phyloP scores from a whole-genome alignment of 2,888 invertebrate genomes.

The Calameuta idolon region DNA sequence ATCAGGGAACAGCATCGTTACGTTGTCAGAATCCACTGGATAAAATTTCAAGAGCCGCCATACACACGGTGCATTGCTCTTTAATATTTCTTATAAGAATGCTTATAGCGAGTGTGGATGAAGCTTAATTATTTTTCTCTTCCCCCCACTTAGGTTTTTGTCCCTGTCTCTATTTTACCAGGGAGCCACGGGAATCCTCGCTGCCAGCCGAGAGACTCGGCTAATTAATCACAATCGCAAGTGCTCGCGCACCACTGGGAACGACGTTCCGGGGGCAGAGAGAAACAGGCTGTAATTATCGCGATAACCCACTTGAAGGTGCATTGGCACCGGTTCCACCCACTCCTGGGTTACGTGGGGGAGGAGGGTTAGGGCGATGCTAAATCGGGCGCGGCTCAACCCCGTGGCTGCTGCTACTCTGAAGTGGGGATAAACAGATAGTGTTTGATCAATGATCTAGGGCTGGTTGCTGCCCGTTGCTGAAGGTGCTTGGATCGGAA shows the following conservation, averaged over 20 bases:
- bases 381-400: conserved; percentile 7
- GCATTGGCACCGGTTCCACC: conserved; percentile 21
- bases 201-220: conserved; percentile 2
- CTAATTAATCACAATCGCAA: conserved; percentile 25
- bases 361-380: conserved; percentile 4
- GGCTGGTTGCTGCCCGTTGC: conserved; percentile 16
- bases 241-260: conserved; percentile 11
- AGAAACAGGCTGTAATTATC: conserved; percentile 35
- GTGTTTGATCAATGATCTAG: conserved; percentile 52
- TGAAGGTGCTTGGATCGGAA: neutral
- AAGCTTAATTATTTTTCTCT: conserved; percentile 13
- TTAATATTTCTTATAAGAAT: no score
- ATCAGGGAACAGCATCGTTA: neutral
- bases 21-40: neutral
- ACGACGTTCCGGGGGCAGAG: neutral
- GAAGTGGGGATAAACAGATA: conserved; percentile 38
- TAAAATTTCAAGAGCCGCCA: neutral
- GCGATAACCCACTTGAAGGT: conserved; percentile 37
- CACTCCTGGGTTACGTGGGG: neutral
- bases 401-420: conserved; percentile 1
- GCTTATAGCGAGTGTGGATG: no score
- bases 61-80: neutral
- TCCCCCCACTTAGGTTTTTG: neutral
- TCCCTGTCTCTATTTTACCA: neutral
- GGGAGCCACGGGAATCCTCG: neutral